These are phyloP conservation scores for Teleogryllus oceanicus DNA, from an alignment of 2,888 invertebrate species.

Conservation along the genomic window DNA sequence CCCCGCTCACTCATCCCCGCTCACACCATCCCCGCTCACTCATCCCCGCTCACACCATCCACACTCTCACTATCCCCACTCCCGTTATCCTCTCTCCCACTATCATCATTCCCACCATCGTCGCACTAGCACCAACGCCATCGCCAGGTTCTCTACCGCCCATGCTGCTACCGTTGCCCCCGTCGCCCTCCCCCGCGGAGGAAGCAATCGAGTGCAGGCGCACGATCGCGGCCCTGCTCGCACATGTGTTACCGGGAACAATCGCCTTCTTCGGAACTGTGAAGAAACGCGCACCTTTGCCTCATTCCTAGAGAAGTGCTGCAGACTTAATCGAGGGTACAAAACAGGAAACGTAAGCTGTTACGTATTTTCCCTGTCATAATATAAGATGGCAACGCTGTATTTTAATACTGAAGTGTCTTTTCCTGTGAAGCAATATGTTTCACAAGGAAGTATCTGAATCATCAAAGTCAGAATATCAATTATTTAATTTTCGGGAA, in stretches of 20 bases:
- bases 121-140: background rate
- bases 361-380: too few species aligned
- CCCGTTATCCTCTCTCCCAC: background rate
- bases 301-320: too few species aligned
- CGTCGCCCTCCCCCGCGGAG: background rate
- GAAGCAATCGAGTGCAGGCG: background rate
- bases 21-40: too few species aligned
- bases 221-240: background rate
- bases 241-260: conserved; percentile 6
- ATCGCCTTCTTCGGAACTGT: background rate
- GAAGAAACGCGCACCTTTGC: background rate
- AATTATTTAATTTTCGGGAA: too few species aligned
- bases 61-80: background rate
- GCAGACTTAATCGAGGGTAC: too few species aligned
- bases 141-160: background rate
- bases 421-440: too few species aligned
- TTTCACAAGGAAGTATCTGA: too few species aligned
- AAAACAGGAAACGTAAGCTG: too few species aligned
- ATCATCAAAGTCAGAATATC: too few species aligned
- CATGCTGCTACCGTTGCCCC: background rate
- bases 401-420: too few species aligned
- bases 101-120: background rate
- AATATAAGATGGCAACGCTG: too few species aligned
- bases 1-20: too few species aligned
- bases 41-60: background rate